A percentile compares a stretch with the other conserved stretches of the same genome.
phyloP scores from a whole-genome alignment of 2,113 vertebrate genomes.

The Eolophus roseicapilla region DNA sequence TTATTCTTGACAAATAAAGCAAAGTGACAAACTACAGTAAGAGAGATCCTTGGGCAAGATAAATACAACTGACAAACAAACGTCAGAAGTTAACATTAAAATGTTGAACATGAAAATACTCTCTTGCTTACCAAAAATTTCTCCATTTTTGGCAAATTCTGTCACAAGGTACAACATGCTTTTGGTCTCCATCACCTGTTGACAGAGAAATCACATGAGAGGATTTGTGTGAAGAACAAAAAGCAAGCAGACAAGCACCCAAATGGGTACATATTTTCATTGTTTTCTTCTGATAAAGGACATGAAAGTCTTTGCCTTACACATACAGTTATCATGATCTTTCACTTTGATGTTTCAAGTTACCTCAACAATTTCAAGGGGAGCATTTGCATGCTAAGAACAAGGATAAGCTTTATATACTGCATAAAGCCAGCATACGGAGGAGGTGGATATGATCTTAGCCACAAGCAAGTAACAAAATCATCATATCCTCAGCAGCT shows the following conservation, averaged over 20 bases:
- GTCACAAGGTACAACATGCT: constrained; percentile 99
- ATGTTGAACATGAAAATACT: background rate
- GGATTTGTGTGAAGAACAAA: background rate
- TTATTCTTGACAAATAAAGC: background rate
- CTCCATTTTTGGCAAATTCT: constrained; percentile 97
- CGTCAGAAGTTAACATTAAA: background rate
- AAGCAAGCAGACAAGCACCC: background rate
- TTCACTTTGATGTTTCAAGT: background rate
- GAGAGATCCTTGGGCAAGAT: background rate
- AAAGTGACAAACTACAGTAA: background rate
- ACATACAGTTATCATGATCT: background rate
- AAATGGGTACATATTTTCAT: background rate
- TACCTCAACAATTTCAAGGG: background rate
- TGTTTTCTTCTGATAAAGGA: background rate
- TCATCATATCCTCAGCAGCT: background rate
- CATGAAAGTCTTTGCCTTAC: background rate
- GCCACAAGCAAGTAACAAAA: background rate
- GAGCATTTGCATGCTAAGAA: background rate
- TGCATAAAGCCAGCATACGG: background rate
- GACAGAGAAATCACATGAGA: constrained; percentile 32
- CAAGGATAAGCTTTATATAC: background rate
- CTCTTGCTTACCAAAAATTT: constrained; percentile 91
- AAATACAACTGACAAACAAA: background rate
- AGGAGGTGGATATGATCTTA: background rate
- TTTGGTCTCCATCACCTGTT: constrained; percentile 98